phyloP scores from a whole-genome alignment of 2,113 vertebrate species.

The Hydropotes inermis region DNA sequence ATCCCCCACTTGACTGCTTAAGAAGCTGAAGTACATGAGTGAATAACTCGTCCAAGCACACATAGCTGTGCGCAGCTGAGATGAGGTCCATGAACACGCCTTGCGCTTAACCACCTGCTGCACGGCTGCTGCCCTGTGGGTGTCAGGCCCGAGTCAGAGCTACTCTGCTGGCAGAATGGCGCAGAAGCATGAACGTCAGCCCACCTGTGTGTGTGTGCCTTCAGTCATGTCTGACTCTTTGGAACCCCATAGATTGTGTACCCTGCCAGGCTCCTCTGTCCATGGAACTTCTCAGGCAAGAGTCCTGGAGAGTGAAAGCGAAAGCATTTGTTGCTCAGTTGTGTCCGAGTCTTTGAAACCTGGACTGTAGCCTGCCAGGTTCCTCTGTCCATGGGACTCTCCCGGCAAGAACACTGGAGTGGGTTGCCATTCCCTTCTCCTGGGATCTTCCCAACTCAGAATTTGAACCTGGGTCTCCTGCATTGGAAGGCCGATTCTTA shows the following conservation, averaged over 20 bases:
- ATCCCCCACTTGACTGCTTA: background rate
- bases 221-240: background rate
- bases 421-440: background rate
- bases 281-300: background rate
- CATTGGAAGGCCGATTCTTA: background rate
- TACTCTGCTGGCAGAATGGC: no score
- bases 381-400: background rate
- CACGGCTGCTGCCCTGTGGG: accelerated
- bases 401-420: background rate
- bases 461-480: background rate
- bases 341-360: background rate
- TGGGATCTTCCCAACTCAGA: background rate
- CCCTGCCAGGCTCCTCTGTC: background rate
- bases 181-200: accelerated
- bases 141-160: no score
- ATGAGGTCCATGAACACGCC: accelerated
- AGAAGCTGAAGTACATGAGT: background rate
- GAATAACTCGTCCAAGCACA: background rate
- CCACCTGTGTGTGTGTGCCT: background rate
- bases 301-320: background rate
- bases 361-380: background rate
- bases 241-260: background rate
- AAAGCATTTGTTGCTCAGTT: accelerated
- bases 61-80: background rate
- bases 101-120: background rate